Percentiles rank a stretch among this genome's conserved stretches.
Evolutionary conservation across 2,888 invertebrate species (phyloP).

Genomic region (Orthosia incerta): DNA sequence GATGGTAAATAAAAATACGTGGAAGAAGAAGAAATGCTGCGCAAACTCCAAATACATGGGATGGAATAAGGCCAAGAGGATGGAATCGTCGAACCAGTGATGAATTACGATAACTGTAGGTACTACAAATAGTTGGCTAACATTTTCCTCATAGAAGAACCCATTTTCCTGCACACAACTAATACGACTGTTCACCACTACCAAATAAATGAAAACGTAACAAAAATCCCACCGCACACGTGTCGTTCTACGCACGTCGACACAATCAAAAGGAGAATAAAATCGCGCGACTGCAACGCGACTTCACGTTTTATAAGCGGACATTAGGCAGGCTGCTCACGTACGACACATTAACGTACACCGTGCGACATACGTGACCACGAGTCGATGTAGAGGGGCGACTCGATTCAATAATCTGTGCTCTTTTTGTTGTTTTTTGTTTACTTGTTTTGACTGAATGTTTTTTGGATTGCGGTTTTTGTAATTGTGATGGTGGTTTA

Average conservation of each 20-base stretch:
- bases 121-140: not conserved
- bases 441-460: conserved; percentile 65
- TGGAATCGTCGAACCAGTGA: not conserved
- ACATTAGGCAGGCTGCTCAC: conserved; percentile 83
- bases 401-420: conserved; percentile 80
- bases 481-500: conserved; percentile 43
- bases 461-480: conserved; percentile 49
- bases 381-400: conserved; percentile 69
- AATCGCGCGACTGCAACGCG: conserved; percentile 77
- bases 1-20: not conserved
- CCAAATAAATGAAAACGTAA: conserved; percentile 62
- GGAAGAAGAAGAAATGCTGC: not conserved
- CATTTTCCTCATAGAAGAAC: conserved; percentile 31
- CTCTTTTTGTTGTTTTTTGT: conserved; percentile 71
- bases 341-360: conserved; percentile 87
- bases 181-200: conserved; percentile 50
- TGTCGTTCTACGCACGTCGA: conserved; percentile 77
- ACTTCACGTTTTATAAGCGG: conserved; percentile 77
- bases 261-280: conserved; percentile 87
- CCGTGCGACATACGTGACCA: conserved; percentile 83
- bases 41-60: no score
- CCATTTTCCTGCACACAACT: conserved; percentile 38
- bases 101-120: not conserved
- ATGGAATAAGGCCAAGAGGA: not conserved
- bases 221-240: conserved; percentile 71